Evolutionary conservation across 2,888 invertebrate species (phyloP).

Genomic region (Petrophora chlorosata): DNA sequence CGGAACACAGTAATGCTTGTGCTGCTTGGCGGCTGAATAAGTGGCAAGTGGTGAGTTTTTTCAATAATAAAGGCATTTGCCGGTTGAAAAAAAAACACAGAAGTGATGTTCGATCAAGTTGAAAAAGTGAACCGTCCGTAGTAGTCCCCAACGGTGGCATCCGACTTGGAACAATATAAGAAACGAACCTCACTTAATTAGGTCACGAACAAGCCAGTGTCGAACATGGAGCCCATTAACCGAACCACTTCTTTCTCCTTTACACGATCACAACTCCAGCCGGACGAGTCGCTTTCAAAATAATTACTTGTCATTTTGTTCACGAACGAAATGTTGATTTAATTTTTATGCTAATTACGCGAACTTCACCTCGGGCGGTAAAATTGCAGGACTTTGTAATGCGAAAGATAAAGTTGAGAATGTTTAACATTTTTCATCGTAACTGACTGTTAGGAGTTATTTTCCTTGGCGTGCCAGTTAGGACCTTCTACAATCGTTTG

Average conservation of each 20-base stretch:
- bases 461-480: conserved; percentile 12
- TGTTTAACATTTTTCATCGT: conserved; percentile 27
- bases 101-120: no score
- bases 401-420: conserved; percentile 28
- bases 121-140: not conserved
- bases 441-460: conserved; percentile 25
- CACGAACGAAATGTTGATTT: conserved; percentile 53
- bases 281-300: conserved; percentile 56
- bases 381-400: conserved; percentile 36
- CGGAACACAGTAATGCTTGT: no score
- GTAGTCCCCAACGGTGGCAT: conserved; percentile 38
- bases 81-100: no score
- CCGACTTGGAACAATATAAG: conserved; percentile 59
- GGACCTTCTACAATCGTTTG: conserved; percentile 20
- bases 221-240: conserved; percentile 72
- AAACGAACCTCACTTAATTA: conserved; percentile 67
- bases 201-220: conserved; percentile 73
- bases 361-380: conserved; percentile 35
- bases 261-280: conserved; percentile 58
- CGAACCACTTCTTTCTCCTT: conserved; percentile 68
- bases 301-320: conserved; percentile 65
- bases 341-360: conserved; percentile 54
- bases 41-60: no score
- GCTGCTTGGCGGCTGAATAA: no score
- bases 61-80: no score